Evolutionary conservation across 2,888 invertebrate genomes (phyloP).

Genomic region (Temnothorax ravouxi): DNA sequence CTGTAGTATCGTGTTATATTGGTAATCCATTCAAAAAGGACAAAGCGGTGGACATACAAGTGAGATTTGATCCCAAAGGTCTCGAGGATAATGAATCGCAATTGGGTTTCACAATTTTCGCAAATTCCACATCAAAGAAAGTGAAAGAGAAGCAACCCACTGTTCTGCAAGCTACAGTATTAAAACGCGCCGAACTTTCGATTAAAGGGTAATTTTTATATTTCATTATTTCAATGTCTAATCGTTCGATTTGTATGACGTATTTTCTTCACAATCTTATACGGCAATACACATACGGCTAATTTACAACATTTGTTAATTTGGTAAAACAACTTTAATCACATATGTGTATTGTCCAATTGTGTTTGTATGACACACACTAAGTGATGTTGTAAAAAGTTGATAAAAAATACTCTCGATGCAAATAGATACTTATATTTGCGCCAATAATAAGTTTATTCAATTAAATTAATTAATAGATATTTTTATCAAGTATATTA

Average conservation of each 20-base stretch:
- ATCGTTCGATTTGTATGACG: not conserved
- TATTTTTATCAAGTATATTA: not conserved
- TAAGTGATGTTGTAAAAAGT: no score
- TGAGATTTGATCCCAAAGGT: constrained; percentile 93
- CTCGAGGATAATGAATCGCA: constrained; percentile 92
- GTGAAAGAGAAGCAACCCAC: constrained; percentile 87
- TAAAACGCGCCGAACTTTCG: constrained; percentile 92
- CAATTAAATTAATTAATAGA: not conserved
- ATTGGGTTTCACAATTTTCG: constrained; percentile 91
- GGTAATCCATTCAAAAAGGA: constrained; percentile 95
- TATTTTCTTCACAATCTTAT: not conserved
- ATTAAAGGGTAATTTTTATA: constrained; percentile 89
- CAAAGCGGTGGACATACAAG: constrained; percentile 88
- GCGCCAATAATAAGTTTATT: not conserved
- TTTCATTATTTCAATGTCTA: not conserved
- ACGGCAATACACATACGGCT: no score
- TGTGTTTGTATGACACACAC: not conserved
- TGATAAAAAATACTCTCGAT: not conserved
- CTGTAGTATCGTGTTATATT: constrained; percentile 92
- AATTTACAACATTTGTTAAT: not conserved
- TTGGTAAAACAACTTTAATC: not conserved
- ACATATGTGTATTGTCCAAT: no score
- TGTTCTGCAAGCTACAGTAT: constrained; percentile 89
- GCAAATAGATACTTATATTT: not conserved
- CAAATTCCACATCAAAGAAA: constrained; percentile 95